A percentile compares a stretch with the other conserved stretches of the same genome.
Conservation (phyloP, 2,113 vertebrate genomes). For the Atlantisia rogersi region DNA sequence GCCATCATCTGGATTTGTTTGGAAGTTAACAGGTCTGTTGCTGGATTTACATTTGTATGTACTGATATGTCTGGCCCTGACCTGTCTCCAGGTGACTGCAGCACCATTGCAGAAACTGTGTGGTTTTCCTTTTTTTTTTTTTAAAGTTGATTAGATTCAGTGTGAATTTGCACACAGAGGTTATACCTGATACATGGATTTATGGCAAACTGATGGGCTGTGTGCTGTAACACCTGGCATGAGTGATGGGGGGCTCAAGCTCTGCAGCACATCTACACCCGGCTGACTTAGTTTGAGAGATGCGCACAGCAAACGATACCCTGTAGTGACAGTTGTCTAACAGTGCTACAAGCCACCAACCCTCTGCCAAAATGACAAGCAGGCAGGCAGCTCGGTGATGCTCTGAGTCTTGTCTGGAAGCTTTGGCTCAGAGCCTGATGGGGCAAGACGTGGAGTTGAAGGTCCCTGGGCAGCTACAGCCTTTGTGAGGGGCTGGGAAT, state of each 20-base stretch:
- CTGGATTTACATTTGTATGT: not conserved
- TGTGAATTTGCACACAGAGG: not conserved
- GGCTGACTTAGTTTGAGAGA: not conserved
- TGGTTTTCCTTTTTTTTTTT: not conserved
- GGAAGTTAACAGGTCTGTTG: not conserved
- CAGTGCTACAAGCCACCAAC: not conserved
- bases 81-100: not conserved
- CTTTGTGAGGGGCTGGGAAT: not conserved
- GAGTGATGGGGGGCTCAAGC: not conserved
- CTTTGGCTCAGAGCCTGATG: fast-evolving
- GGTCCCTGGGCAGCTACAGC: not conserved
- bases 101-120: not conserved
- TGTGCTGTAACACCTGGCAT: not conserved
- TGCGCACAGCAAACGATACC: not conserved
- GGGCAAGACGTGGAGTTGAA: not conserved
- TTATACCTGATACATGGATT: not conserved
- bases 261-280: not conserved
- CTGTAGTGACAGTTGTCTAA: not conserved
- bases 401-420: not conserved
- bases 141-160: not conserved
- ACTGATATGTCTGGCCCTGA: not conserved
- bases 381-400: not conserved
- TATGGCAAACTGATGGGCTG: not conserved
- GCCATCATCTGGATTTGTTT: not conserved
- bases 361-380: not conserved